Base-by-base conservation (phyloP, 2,113 vertebrate genomes). In the Tylochromis polylepis region DNA sequence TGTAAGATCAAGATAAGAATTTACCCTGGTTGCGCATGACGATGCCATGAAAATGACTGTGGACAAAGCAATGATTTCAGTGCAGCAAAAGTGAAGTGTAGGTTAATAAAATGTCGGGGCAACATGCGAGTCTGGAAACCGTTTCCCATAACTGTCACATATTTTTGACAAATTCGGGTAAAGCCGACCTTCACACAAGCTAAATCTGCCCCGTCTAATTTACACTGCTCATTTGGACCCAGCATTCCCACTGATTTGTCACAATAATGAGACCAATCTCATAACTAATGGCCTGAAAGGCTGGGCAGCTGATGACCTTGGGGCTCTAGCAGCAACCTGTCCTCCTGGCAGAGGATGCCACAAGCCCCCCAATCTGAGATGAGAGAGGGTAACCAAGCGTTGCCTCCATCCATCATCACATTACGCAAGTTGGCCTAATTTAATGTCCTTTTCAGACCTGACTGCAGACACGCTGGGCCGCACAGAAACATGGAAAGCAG, bases 381-480 rank as follows among this genome's bases (percentile, higher is more conserved):
- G 91, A 86, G 90, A 83, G 79, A 51, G 83, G 84, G 84, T 91
- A 94, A 95, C 95, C 88, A 88, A 94, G 94, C 91, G 24, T 82
- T 24, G 43, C 87, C 49, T 79, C 86, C 94, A 95, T 95, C 94
- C 89, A 94, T 96, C 95, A 96, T 91, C 88, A 57, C 86, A 90
- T 94, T 96, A 92, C 88, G 85, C 92, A 88, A 79, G 41, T 85
- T 87, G 90, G 92, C 89, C 90, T 91, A 86, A 90, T 95, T 96
- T 92, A 94, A 89, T 92, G 92, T 93, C 92, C 90, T 93, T 94
- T 92, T 86, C 94, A 94, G 92, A 92, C 90, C 88, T 88, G 89
- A 93, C 87, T 91, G 85, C 81, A 94, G 87, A 88, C 82, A 91
- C 57, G 11, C 84, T 78, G 85, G 90, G 92, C 91, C 92, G 91